These are phyloP conservation scores for Drosophila lacertosa DNA, from an alignment of 1,140 invertebrate species.

Conservation along the genomic window DNA sequence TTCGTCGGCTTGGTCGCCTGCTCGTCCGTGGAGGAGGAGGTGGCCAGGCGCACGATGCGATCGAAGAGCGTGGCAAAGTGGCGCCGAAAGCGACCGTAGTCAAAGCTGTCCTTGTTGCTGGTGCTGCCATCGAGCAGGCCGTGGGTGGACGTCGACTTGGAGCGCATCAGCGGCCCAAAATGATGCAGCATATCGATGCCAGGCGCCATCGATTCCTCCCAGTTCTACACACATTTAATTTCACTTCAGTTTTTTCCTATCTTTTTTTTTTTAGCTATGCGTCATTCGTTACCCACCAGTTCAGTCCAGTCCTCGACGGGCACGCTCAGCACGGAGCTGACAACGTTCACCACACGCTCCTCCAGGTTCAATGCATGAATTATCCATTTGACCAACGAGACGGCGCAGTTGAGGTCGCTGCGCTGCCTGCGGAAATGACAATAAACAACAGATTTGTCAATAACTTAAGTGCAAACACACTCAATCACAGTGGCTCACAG, in stretches of 20 bases:
- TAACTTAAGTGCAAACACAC: constrained; percentile 10
- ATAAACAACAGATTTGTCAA: constrained; percentile 32
- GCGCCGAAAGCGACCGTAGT: constrained; percentile 70
- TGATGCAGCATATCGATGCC: constrained; percentile 83
- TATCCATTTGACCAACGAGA: constrained; percentile 73
- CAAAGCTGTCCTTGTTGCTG: constrained; percentile 58
- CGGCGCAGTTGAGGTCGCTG: constrained; percentile 76
- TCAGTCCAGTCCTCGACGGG: constrained; percentile 80
- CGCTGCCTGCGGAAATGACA: constrained; percentile 57
- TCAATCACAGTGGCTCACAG: constrained; percentile 8
- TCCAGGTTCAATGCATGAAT: constrained; percentile 74
- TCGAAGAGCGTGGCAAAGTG: constrained; percentile 77
- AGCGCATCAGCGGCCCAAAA: constrained; percentile 75
- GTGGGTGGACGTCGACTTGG: constrained; percentile 65
- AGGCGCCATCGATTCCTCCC: constrained; percentile 82
- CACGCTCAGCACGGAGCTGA: constrained; percentile 65
- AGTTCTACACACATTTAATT: constrained; percentile 54
- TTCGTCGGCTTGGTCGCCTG: not conserved
- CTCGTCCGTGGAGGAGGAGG: constrained; percentile 40
- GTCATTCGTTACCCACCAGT: constrained; percentile 47
- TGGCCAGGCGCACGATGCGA: constrained; percentile 70
- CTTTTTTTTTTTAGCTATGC: not conserved
- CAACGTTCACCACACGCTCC: constrained; percentile 73
- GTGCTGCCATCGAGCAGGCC: constrained; percentile 53
- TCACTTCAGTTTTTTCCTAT: no score